A percentile compares a stretch with the other conserved stretches of the same genome.
phyloP scores from a whole-genome alignment of 2,888 invertebrate species.

The Ganaspis brasiliensis region DNA sequence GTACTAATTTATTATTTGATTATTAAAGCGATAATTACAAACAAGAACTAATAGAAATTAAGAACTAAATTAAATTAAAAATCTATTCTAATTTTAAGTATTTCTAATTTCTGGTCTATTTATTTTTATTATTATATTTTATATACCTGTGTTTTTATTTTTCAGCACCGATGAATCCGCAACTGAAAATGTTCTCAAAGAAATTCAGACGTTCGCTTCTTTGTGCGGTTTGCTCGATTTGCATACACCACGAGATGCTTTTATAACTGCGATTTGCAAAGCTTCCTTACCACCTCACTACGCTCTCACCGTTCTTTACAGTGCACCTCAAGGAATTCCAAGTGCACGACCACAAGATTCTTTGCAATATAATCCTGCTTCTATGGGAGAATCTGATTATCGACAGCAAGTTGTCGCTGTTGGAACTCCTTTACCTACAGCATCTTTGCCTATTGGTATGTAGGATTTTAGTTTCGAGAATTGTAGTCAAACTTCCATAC shows the following conservation, averaged over 20 bases:
- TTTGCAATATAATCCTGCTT: slow-evolving; percentile 75
- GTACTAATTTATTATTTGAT: no score
- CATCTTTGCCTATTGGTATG: slow-evolving; percentile 87
- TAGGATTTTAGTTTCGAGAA: no score
- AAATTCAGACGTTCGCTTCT: slow-evolving; percentile 94
- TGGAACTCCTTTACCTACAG: slow-evolving; percentile 95
- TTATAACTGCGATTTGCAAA: slow-evolving; percentile 96
- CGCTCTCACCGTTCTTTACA: slow-evolving; percentile 92
- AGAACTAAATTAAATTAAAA: no score
- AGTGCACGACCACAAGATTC: slow-evolving; percentile 75
- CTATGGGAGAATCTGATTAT: slow-evolving; percentile 87
- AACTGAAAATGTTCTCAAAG: slow-evolving; percentile 94
- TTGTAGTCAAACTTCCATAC: no score
- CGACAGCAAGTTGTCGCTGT: slow-evolving; percentile 98
- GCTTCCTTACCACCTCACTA: slow-evolving; percentile 98
- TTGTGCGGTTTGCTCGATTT: slow-evolving; percentile 93
- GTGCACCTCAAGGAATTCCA: slow-evolving; percentile 83
- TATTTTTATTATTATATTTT: not conserved
- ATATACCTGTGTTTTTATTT: slow-evolving; percentile 41
- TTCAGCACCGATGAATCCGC: slow-evolving; percentile 93
- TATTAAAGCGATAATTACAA: no score
- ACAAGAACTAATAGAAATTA: no score
- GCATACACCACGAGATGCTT: slow-evolving; percentile 93
- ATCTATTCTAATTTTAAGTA: not conserved
- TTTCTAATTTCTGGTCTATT: not conserved